Evolutionary conservation across 2,113 vertebrate species (phyloP), one percentile per base, ranked within the genome.

Genomic region (Rhabdornis inornatus): DNA sequence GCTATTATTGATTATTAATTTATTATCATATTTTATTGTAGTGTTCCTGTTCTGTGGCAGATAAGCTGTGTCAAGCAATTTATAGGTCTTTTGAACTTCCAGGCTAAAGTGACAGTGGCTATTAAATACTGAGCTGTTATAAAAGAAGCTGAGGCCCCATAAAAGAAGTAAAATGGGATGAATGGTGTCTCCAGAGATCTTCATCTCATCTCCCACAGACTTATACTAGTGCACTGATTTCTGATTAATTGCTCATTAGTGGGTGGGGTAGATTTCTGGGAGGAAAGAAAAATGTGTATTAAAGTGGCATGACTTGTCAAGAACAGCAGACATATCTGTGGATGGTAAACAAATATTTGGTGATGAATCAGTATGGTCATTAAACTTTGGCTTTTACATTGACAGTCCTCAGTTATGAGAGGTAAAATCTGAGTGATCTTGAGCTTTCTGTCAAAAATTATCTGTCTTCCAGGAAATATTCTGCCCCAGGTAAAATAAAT

Each of bases 1-100:
- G 83, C 69, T 76, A 47, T 57, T 94, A 96, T 72, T 90, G 90
- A 96, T 95, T 78, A 96, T 82, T 92, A 96, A 96, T 96, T 93
- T 90, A 87, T 89, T 90, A 86, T 59, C 68, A 37, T 82, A 89
- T 93, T 95, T 92, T 96, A 96, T 93, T 90, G 86, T 57, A 76
- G 72, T 23, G 56, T 72, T 94, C 64, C 60, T 96, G 40, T 64
- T 93, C 79, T 65, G 17, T 78, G 69, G 64, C 90, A 95, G 80
- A 94, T 89, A 88, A 92, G 72, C 61, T 68, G 40, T 94, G 79
- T 84, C 83, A 95, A 70, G 64, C 2, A 92, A 96, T 96, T 93
- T 96, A 96, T 90, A 84, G 83, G n/a, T 94, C 68, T 90, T 88
- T 84, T 87, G 94, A 96, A 94, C 93, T 96, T 83, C 37, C 52